Conservation (phyloP, 1,140 invertebrate species). For the Drosophila pandora region DNA sequence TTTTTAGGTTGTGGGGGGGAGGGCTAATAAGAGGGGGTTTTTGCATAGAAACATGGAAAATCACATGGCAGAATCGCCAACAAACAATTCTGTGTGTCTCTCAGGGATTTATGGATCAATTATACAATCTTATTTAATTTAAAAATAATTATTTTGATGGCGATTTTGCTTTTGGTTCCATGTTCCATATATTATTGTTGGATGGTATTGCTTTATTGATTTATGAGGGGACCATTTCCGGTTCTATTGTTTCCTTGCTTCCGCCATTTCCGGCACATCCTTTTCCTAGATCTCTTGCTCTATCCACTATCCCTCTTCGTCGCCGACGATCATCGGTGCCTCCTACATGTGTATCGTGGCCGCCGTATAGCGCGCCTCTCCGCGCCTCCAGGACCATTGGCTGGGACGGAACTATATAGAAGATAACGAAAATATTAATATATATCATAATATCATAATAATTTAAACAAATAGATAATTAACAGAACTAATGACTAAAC, state of each 20-base stretch:
- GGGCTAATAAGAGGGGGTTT: background rate
- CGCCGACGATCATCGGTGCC: slow-evolving; percentile 15
- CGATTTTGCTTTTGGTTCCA: background rate
- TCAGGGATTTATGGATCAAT: background rate
- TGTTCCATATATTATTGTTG: background rate
- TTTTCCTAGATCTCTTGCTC: slow-evolving; percentile 21
- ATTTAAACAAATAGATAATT: no score
- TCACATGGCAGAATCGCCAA: background rate
- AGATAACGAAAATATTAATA: slow-evolving; percentile 4
- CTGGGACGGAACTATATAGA: slow-evolving; percentile 94
- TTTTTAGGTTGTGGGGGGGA: background rate
- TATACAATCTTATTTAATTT: no score
- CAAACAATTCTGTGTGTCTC: background rate
- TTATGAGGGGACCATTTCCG: no score
- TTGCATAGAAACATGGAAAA: background rate
- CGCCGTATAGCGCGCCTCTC: slow-evolving; percentile 95
- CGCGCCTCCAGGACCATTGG: slow-evolving; percentile 94
- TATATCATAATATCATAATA: background rate
- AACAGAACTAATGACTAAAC: no score
- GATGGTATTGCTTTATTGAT: background rate
- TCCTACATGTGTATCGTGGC: slow-evolving; percentile 95
- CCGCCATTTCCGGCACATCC: slow-evolving; percentile 12
- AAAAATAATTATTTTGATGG: background rate
- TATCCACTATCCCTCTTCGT: slow-evolving; percentile 26
- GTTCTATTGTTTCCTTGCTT: slow-evolving; percentile 5